Percentiles rank a stretch among this genome's conserved stretches.
These are phyloP conservation scores for Meloidogyne chitwoodi DNA, from an alignment of 1,140 invertebrate species.

Conservation along the genomic window DNA sequence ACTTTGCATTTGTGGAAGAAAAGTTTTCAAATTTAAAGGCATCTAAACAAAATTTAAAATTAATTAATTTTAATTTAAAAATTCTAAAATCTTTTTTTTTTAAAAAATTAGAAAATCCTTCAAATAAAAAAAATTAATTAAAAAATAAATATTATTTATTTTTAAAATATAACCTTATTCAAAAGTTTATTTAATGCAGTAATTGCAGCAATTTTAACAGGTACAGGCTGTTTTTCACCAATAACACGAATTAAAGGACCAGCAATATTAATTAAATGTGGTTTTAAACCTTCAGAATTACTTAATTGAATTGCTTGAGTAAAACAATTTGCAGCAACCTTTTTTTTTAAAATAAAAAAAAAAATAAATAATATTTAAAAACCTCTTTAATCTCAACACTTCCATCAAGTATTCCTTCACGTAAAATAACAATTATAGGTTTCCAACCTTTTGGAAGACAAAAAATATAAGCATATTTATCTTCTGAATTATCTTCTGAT, in stretches of 20 bases:
- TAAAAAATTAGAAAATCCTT: too few species aligned
- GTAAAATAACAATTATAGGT: constrained; percentile 85
- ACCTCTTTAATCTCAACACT: constrained; percentile 83
- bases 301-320: constrained; percentile 2
- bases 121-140: too few species aligned
- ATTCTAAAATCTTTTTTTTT: too few species aligned
- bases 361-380: not conserved
- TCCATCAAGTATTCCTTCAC: constrained; percentile 90
- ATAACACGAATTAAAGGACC: constrained; percentile 94
- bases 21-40: constrained; percentile 87
- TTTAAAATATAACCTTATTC: too few species aligned
- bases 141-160: too few species aligned
- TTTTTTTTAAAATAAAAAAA: not conserved
- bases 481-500: constrained; percentile 67
- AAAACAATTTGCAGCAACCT: constrained; percentile 14
- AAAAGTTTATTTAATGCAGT: constrained; percentile 85
- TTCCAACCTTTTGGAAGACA: constrained; percentile 78
- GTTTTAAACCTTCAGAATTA: constrained; percentile 71
- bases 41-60: constrained; percentile 65
- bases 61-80: not conserved
- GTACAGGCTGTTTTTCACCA: constrained; percentile 85
- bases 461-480: constrained; percentile 75
- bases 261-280: constrained; percentile 90
- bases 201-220: constrained; percentile 88
- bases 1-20: constrained; percentile 93